Conservation (phyloP, 2,888 invertebrate species). For the Euplagia quadripunctaria region DNA sequence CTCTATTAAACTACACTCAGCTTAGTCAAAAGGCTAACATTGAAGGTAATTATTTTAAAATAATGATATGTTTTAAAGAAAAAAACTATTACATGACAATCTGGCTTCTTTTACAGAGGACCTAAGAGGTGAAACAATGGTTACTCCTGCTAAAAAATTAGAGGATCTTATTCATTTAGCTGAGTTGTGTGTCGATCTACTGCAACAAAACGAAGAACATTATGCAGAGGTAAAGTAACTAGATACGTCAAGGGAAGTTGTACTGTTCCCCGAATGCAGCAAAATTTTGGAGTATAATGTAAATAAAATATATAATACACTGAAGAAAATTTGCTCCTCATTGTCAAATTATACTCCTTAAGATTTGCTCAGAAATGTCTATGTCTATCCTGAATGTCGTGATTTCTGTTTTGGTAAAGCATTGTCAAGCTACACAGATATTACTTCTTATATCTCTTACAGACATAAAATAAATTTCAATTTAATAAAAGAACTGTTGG, state of each 20-base stretch:
- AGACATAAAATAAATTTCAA: background rate
- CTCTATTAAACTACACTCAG: conserved; percentile 98
- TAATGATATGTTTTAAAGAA: too few relatives aligned
- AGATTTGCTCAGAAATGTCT: conserved; percentile 58
- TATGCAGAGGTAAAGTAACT: conserved; percentile 95
- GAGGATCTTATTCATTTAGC: conserved; percentile 99
- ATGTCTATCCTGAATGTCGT: conserved; percentile 76
- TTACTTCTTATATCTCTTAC: background rate
- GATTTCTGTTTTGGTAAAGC: conserved; percentile 68
- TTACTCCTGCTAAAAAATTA: conserved; percentile 95
- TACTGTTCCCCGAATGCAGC: conserved; percentile 28
- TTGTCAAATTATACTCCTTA: conserved; percentile 56
- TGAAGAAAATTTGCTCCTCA: background rate
- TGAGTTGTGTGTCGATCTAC: conserved; percentile 98
- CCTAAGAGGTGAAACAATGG: conserved; percentile 93
- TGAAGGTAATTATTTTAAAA: conserved; percentile 90
- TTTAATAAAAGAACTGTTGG: background rate
- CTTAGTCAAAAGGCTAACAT: conserved; percentile 99
- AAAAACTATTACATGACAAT: background rate
- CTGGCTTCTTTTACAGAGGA: conserved; percentile 88
- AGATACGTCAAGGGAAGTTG: conserved; percentile 25
- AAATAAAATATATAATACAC: conserved; percentile 6
- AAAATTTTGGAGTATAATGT: conserved; percentile 55
- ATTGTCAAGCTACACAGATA: conserved; percentile 52
- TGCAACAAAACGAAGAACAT: conserved; percentile 99